A percentile compares a stretch with the other conserved stretches of the same genome.
phyloP scores from a whole-genome alignment of 1,140 invertebrate species.

The Tribolium madens region DNA sequence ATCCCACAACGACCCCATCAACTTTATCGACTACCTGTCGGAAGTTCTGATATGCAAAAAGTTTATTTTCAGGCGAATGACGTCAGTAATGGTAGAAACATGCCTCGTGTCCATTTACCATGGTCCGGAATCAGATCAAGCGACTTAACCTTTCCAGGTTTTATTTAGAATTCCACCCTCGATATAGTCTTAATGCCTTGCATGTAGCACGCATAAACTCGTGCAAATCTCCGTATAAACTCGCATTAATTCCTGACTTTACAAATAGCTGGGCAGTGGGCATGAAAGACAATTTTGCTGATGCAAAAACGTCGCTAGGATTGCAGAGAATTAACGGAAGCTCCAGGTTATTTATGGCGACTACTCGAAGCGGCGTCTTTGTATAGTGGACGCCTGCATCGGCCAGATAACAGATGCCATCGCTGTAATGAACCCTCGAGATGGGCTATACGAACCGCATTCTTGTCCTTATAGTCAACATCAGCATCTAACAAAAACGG shows the following conservation, averaged over 20 bases:
- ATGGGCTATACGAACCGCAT: conserved; percentile 1
- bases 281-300: neutral
- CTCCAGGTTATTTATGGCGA: conserved; percentile 19
- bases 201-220: conserved; percentile 43
- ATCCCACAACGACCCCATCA: conserved; percentile 24
- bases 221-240: conserved; percentile 37
- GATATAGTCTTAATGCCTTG: conserved; percentile 45
- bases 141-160: conserved; percentile 46
- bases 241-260: conserved; percentile 29
- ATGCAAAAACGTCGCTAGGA: conserved; percentile 13
- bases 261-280: conserved; percentile 27
- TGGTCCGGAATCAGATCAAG: conserved; percentile 34
- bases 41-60: conserved; percentile 35
- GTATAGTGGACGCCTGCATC: conserved; percentile 18
- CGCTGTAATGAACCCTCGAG: conserved; percentile 29
- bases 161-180: conserved; percentile 47
- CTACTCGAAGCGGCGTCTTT: conserved; percentile 17
- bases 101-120: conserved; percentile 39
- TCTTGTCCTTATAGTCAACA: neutral
- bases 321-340: conserved; percentile 7
- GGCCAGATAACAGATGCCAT: conserved; percentile 24
- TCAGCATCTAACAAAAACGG: conserved; percentile 5
- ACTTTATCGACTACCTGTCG: conserved; percentile 47
- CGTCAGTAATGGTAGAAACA: conserved; percentile 43
- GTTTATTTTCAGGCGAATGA: conserved; percentile 34